Percentiles rank a stretch among this genome's conserved stretches.
phyloP scores from a whole-genome alignment of 2,888 invertebrate species.

The Uloborus plumipes region DNA sequence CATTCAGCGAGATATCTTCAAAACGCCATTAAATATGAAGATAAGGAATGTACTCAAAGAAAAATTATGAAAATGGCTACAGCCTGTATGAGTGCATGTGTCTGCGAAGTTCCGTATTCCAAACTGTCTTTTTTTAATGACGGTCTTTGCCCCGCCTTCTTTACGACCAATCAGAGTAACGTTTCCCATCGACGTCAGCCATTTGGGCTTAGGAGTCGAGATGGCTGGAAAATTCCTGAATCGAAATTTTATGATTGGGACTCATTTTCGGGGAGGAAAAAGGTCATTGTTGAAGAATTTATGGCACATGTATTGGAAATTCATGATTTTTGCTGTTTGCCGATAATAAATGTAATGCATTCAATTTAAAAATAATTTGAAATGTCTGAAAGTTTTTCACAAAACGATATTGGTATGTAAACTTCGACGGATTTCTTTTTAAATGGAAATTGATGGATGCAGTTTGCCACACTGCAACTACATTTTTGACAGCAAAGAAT shows the following conservation, averaged over 20 bases:
- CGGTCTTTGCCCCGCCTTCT: conserved; percentile 34
- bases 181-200: conserved; percentile 19
- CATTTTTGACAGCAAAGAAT: too few species aligned
- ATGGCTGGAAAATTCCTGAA: neutral
- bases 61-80: conserved; percentile 43
- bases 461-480: too few species aligned
- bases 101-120: conserved; percentile 26
- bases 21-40: conserved; percentile 46
- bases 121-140: conserved; percentile 34
- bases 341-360: too few species aligned
- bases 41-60: conserved; percentile 39
- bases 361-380: too few species aligned
- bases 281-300: too few species aligned
- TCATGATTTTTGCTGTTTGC: too few species aligned
- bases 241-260: conserved; percentile 5
- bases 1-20: conserved; percentile 35
- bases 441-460: too few species aligned
- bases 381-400: too few species aligned
- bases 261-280: neutral
- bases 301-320: too few species aligned
- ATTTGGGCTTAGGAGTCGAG: conserved; percentile 2
- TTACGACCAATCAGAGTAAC: conserved; percentile 16
- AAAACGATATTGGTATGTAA: too few species aligned
- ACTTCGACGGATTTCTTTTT: too few species aligned
- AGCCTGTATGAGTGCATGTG: conserved; percentile 7